These are phyloP conservation scores for Porphyrio hochstetteri DNA, from an alignment of 2,113 vertebrate genomes.

Conservation along the genomic window DNA sequence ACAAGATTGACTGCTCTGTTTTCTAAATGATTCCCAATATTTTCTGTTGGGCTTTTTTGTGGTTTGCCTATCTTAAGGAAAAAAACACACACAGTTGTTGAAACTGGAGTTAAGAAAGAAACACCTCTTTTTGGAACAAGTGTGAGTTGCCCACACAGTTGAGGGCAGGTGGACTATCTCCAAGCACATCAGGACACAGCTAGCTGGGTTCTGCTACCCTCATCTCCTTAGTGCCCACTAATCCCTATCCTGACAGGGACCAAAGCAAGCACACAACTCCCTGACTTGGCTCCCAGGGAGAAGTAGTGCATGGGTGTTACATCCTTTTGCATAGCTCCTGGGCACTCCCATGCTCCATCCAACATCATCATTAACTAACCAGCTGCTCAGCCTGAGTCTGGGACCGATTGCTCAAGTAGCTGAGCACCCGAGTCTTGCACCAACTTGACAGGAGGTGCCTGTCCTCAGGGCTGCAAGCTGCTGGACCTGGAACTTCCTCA, in stretches of 20 bases:
- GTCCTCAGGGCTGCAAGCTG: neutral
- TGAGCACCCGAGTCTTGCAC: neutral
- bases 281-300: neutral
- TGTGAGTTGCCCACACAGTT: neutral
- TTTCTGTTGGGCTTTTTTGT: neutral
- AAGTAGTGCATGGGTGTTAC: neutral
- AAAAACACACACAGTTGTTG: neutral
- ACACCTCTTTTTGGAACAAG: neutral
- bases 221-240: neutral
- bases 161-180: neutral
- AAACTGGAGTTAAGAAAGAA: neutral
- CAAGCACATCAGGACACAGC: neutral
- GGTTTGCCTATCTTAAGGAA: neutral
- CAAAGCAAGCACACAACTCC: fast-evolving
- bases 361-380: neutral
- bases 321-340: neutral
- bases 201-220: neutral
- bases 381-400: neutral
- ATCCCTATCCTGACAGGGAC: neutral
- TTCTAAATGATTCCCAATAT: neutral
- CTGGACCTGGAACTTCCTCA: neutral
- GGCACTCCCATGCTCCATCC: neutral
- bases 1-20: neutral
- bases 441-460: neutral
- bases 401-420: neutral